These are phyloP conservation scores for Morelia viridis DNA, from an alignment of 2,797 vertebrate species.

Conservation along the genomic window DNA sequence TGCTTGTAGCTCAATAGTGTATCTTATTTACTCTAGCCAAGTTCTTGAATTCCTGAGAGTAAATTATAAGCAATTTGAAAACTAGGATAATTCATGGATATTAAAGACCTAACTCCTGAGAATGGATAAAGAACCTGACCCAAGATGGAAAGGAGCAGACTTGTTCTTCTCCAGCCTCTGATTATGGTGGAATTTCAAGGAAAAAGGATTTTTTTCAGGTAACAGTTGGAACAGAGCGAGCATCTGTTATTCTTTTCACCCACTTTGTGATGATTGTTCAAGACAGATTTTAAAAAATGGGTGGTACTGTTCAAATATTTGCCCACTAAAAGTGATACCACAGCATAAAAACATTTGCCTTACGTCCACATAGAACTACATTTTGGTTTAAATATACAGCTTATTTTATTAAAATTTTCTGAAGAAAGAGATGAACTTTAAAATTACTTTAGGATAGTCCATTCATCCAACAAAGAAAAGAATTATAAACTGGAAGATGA, in stretches of 20 bases:
- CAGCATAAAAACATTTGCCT: conserved; percentile 15
- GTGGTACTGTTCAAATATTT: conserved; percentile 15
- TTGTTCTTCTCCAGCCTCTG: too few species aligned
- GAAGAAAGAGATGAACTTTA: not conserved
- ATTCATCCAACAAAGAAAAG: not conserved
- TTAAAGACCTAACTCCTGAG: not conserved
- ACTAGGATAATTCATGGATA: not conserved
- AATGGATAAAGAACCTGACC: not conserved
- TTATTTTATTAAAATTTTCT: not conserved
- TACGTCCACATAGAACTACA: conserved; percentile 4
- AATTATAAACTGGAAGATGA: not conserved
- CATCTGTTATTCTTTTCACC: not conserved
- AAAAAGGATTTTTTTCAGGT: too few species aligned
- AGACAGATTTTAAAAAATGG: conserved; percentile 27
- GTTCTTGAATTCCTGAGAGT: not conserved
- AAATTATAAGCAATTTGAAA: not conserved
- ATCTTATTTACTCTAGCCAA: not conserved
- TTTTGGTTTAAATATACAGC: conserved; percentile 2
- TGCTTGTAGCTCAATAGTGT: not conserved
- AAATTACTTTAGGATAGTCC: not conserved
- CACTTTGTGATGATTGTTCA: conserved; percentile 15
- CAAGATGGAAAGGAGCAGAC: not conserved
- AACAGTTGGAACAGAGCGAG: too few species aligned
- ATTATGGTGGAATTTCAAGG: too few species aligned
- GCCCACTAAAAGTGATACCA: not conserved